These are phyloP conservation scores for Caenorhabditis wallacei DNA, from an alignment of 2,888 invertebrate species.

Conservation along the genomic window DNA sequence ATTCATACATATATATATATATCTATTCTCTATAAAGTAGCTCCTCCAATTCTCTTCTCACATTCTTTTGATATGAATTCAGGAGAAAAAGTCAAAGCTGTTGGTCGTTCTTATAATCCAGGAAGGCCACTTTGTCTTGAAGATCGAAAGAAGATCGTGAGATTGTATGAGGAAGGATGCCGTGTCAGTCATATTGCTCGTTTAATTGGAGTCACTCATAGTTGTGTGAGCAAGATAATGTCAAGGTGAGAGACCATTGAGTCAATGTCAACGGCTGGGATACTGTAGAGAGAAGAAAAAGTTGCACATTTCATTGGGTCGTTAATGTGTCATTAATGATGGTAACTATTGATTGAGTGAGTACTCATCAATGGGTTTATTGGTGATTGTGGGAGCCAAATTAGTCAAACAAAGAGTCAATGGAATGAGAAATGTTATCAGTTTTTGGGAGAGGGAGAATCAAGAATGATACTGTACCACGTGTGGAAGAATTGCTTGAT, in stretches of 20 bases:
- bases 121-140: slow-evolving; percentile 78
- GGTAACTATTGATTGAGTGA: not conserved
- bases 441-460: not conserved
- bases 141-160: slow-evolving; percentile 76
- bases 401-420: slow-evolving; percentile 4
- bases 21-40: not conserved
- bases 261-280: not conserved
- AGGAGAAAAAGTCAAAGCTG: slow-evolving; percentile 52
- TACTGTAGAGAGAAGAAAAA: slow-evolving; percentile 20
- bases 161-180: slow-evolving; percentile 78
- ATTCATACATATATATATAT: not conserved
- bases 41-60: too few species aligned
- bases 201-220: slow-evolving; percentile 79
- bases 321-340: slow-evolving; percentile 9
- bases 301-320: not conserved
- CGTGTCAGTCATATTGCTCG: slow-evolving; percentile 80
- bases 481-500: too few species aligned
- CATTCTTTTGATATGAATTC: slow-evolving; percentile 24
- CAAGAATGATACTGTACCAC: not conserved
- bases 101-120: slow-evolving; percentile 73
- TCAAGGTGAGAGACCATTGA: slow-evolving; percentile 58
- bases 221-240: slow-evolving; percentile 80
- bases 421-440: not conserved
- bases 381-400: slow-evolving; percentile 1
- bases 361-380: slow-evolving; percentile 1